These are phyloP conservation scores for Coenonympha glycerion DNA, from an alignment of 2,888 invertebrate species.

Conservation along the genomic window DNA sequence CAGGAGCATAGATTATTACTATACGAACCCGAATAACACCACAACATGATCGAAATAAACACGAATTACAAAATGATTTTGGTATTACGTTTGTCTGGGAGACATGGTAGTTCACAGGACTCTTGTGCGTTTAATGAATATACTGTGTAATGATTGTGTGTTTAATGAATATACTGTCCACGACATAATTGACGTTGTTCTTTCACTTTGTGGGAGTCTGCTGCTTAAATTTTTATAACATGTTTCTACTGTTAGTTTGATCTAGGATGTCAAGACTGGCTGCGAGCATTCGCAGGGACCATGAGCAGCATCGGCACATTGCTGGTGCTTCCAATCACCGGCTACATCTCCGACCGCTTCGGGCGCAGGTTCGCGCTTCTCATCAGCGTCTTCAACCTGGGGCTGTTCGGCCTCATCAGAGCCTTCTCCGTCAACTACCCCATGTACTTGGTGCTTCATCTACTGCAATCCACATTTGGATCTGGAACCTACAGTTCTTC, in stretches of 20 bases:
- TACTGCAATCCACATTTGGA: constrained; percentile 71
- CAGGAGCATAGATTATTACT: no score
- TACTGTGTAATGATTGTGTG: no score
- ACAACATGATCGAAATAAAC: no score
- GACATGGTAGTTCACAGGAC: no score
- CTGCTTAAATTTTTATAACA: no score
- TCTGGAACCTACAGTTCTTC: constrained; percentile 76
- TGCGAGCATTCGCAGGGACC: constrained; percentile 79
- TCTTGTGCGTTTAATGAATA: no score
- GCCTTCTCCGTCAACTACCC: constrained; percentile 74
- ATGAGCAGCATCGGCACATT: constrained; percentile 79
- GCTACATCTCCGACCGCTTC: constrained; percentile 77
- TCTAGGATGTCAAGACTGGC: constrained; percentile 78
- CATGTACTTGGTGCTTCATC: constrained; percentile 71
- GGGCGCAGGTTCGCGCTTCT: constrained; percentile 60
- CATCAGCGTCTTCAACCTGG: constrained; percentile 46
- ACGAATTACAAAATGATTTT: not conserved
- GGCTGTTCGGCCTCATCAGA: constrained; percentile 66
- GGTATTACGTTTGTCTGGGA: no score
- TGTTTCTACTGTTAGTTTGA: constrained; percentile 61
- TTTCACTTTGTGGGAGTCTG: no score
- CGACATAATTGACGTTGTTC: no score
- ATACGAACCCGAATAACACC: no score
- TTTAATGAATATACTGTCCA: no score
- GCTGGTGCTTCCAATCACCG: constrained; percentile 78